phyloP scores from a whole-genome alignment of 2,113 vertebrate genomes.

The Lichenostomus cassidix region DNA sequence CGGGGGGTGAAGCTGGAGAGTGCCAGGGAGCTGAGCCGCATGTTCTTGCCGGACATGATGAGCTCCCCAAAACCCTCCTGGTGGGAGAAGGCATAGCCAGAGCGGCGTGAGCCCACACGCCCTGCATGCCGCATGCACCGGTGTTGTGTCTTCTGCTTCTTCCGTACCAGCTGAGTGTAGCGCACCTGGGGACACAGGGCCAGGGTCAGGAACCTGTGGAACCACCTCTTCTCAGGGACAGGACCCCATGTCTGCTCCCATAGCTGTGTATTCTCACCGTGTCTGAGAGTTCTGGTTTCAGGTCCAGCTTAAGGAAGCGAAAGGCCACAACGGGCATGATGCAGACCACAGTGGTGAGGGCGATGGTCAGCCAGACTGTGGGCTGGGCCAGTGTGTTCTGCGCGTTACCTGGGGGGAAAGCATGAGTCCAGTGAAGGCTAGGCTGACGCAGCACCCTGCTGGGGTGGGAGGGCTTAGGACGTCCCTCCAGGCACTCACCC shows the following conservation, averaged over 20 bases:
- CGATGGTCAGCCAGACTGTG: constrained; percentile 92
- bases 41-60: constrained; percentile 94
- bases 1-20: constrained; percentile 82
- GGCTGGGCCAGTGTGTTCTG: constrained; percentile 90
- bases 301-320: constrained; percentile 91
- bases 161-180: constrained; percentile 88
- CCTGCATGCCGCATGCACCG: constrained; percentile 75
- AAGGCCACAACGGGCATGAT: constrained; percentile 91
- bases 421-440: fast-evolving
- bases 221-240: background rate
- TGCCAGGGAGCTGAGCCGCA: constrained; percentile 87
- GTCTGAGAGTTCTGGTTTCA: constrained; percentile 90
- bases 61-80: constrained; percentile 95
- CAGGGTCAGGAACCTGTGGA: background rate
- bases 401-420: constrained; percentile 76
- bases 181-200: constrained; percentile 78
- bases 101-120: constrained; percentile 78
- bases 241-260: fast-evolving
- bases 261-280: constrained; percentile 72
- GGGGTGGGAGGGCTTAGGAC: fast-evolving
- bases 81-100: constrained; percentile 93
- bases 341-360: constrained; percentile 86
- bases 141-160: constrained; percentile 84
- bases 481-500: constrained; percentile 73
- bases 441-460: fast-evolving